Evolutionary conservation across 2,797 vertebrate genomes (phyloP).

Genomic region (Pitangus sulphuratus): DNA sequence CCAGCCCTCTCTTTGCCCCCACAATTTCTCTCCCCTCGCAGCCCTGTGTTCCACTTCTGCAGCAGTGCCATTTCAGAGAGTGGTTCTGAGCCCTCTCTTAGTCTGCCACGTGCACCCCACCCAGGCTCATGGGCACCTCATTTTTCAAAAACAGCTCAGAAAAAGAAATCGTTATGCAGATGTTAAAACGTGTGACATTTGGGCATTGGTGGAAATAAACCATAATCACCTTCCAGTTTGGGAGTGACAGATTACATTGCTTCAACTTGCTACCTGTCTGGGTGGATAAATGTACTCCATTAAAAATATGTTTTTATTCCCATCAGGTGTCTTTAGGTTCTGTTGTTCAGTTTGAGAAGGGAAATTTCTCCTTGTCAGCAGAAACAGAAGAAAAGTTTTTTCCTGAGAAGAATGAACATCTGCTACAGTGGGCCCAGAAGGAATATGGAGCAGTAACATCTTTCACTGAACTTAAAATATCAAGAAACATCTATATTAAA

Average conservation of each 20-base stretch:
- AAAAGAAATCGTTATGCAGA: background rate
- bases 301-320: slow-evolving; percentile 57
- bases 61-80: background rate
- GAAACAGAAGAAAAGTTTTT: slow-evolving; percentile 80
- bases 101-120: background rate
- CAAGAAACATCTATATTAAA: slow-evolving; percentile 94
- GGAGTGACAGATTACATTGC: background rate
- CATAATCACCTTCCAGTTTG: background rate
- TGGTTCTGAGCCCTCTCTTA: background rate
- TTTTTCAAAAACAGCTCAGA: background rate
- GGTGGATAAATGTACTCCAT: background rate
- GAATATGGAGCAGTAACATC: slow-evolving; percentile 92
- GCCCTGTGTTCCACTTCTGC: background rate
- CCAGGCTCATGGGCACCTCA: background rate
- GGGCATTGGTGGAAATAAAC: background rate
- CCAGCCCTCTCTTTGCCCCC: background rate
- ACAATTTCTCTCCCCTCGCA: background rate
- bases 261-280: background rate
- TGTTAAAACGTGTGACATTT: background rate
- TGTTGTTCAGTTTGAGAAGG: slow-evolving; percentile 81
- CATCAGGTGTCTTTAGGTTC: slow-evolving; percentile 88
- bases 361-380: slow-evolving; percentile 85
- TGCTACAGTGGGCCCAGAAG: slow-evolving; percentile 90
- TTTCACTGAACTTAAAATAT: slow-evolving; percentile 94
- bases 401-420: slow-evolving; percentile 88